Percentiles rank a stretch among this genome's conserved stretches.
Evolutionary conservation across 64 coral and sea anemone species (phyloP).

Genomic region (Pocillopora damicornis): DNA sequence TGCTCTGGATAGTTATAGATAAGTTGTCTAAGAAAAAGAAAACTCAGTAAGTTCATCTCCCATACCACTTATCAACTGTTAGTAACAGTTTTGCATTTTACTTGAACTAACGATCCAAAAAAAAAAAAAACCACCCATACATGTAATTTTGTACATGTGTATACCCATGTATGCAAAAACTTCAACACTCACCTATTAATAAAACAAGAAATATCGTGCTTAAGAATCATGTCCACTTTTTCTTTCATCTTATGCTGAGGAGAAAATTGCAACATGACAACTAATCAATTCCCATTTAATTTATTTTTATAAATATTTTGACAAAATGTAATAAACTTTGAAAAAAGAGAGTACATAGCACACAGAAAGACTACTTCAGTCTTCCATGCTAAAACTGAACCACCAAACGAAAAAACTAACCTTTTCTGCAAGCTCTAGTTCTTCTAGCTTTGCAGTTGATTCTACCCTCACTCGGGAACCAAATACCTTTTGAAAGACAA

Average conservation of each 20-base stretch:
- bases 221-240: constrained; percentile 96
- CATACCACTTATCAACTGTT: no score
- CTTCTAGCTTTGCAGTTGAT: constrained; percentile 95
- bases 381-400: neutral
- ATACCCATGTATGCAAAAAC: neutral
- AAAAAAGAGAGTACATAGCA: neutral
- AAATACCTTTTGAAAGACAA: constrained; percentile 67
- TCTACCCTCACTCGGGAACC: constrained; percentile 97
- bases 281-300: neutral
- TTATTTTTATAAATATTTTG: neutral
- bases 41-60: no score
- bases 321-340: neutral
- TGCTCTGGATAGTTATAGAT: constrained; percentile 99
- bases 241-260: constrained; percentile 98
- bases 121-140: no score
- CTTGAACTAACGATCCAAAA: no score
- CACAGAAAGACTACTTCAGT: neutral
- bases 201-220: constrained; percentile 96
- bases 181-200: constrained; percentile 81
- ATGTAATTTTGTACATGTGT: no score
- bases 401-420: constrained; percentile 26
- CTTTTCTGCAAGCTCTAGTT: constrained; percentile 98
- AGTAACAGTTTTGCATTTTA: no score
- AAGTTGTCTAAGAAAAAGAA: constrained; percentile 61
- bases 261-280: neutral